Percentiles rank a stretch among this genome's conserved stretches.
These are phyloP conservation scores for Menidia menidia DNA, from an alignment of 2,797 vertebrate species.

Conservation along the genomic window DNA sequence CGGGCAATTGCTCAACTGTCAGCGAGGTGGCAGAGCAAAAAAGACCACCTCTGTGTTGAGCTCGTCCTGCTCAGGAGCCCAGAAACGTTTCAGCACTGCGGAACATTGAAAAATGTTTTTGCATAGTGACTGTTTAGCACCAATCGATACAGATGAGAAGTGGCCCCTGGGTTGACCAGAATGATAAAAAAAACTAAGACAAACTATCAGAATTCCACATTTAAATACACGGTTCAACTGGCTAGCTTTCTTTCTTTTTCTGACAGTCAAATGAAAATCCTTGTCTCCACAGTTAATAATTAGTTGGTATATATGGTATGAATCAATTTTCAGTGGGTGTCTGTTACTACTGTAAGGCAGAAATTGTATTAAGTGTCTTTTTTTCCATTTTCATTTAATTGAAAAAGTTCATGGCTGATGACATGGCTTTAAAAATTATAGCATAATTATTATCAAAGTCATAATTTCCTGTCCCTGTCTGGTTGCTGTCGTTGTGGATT, in stretches of 20 bases:
- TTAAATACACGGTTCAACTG: neutral
- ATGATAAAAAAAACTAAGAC: conserved; percentile 34
- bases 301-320: neutral
- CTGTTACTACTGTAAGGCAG: neutral
- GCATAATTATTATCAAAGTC: conserved; percentile 19
- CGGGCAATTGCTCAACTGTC: conserved; percentile 55
- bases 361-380: conserved; percentile 25
- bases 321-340: neutral
- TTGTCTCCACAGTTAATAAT: conserved; percentile 10
- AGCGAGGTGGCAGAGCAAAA: conserved; percentile 61
- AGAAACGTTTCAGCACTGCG: conserved; percentile 48
- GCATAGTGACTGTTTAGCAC: conserved; percentile 45
- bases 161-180: conserved; percentile 11
- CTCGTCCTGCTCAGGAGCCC: conserved; percentile 39
- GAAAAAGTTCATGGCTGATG: conserved; percentile 20
- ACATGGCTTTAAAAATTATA: conserved; percentile 33
- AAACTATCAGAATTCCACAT: conserved; percentile 22
- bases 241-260: neutral
- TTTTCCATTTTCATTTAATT: conserved; percentile 13
- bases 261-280: neutral
- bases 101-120: conserved; percentile 44
- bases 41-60: conserved; percentile 42
- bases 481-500: conserved; percentile 17
- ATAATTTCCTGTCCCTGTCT: conserved; percentile 7
- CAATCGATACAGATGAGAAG: conserved; percentile 34